Percentiles rank a stretch among this genome's conserved stretches.
Conservation (phyloP, 2,797 vertebrate genomes). For the Carapus acus region DNA sequence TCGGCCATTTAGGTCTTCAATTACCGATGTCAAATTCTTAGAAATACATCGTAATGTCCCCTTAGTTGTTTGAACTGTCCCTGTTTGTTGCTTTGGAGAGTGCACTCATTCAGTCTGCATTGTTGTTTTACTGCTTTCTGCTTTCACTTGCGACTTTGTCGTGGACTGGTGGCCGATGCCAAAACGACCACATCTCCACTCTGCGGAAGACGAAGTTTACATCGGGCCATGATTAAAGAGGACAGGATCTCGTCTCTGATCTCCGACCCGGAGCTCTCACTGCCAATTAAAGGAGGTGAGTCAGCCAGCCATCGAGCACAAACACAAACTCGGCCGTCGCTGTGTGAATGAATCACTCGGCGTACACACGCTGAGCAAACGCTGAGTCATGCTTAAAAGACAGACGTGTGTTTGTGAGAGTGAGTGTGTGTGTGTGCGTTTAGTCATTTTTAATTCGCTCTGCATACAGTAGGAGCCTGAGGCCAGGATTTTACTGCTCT, state of each 20-base stretch:
- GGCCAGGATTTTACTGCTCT: constrained; percentile 24
- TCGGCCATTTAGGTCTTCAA: too few relatives aligned
- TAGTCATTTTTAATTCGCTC: constrained; percentile 39
- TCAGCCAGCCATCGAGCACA: constrained; percentile 43
- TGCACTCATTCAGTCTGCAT: too few relatives aligned
- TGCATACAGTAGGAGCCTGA: constrained; percentile 25
- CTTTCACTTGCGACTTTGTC: too few relatives aligned
- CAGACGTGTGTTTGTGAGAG: constrained; percentile 44
- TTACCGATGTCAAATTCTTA: too few relatives aligned
- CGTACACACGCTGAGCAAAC: constrained; percentile 35
- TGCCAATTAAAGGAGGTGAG: constrained; percentile 52
- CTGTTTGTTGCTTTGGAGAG: too few relatives aligned
- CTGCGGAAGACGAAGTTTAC: too few relatives aligned
- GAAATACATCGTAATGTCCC: too few relatives aligned
- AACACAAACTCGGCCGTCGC: constrained; percentile 23
- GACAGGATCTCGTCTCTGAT: constrained; percentile 15
- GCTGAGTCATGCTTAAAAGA: constrained; percentile 57
- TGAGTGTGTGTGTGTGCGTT: constrained; percentile 22
- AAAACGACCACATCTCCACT: too few relatives aligned
- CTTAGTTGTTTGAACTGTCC: neutral
- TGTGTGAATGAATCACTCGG: constrained; percentile 52
- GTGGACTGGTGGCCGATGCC: too few relatives aligned
- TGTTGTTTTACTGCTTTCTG: too few relatives aligned
- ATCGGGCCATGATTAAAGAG: constrained; percentile 15
- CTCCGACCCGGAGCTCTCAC: constrained; percentile 31